Evolutionary conservation across 1,140 invertebrate genomes (phyloP).

Genomic region (Nephila pilipes): DNA sequence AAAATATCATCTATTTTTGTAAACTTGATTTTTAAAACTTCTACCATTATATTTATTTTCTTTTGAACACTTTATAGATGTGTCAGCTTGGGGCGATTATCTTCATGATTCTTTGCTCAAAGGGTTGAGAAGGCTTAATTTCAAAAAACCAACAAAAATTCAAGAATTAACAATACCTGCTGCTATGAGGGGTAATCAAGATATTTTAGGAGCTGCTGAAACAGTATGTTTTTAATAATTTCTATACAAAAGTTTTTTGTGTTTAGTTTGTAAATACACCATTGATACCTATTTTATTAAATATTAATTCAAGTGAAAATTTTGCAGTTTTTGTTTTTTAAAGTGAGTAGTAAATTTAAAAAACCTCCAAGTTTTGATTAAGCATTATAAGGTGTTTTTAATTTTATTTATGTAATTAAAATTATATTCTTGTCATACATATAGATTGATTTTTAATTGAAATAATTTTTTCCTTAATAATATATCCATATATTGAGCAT

Average conservation of each 20-base stretch:
- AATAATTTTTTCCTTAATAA: too few relatives aligned
- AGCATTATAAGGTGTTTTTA: too few relatives aligned
- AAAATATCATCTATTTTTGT: too few relatives aligned
- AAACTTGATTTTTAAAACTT: neutral
- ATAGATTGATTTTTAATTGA: too few relatives aligned
- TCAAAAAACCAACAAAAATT: conserved; percentile 92
- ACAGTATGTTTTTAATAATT: conserved; percentile 83
- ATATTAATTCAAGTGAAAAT: too few relatives aligned
- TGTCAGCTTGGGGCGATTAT: conserved; percentile 86
- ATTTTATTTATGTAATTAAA: too few relatives aligned
- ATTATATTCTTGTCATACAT: too few relatives aligned
- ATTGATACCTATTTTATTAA: neutral
- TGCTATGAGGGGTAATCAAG: conserved; percentile 91
- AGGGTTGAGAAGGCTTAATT: conserved; percentile 88
- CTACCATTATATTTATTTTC: too few relatives aligned
- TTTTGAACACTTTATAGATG: conserved; percentile 35
- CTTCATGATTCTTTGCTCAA: conserved; percentile 87
- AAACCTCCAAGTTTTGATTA: too few relatives aligned
- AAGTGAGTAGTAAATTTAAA: too few relatives aligned
- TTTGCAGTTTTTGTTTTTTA: neutral
- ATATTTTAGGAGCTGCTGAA: conserved; percentile 97
- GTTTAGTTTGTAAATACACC: neutral
- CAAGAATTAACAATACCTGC: conserved; percentile 88
- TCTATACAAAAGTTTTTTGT: neutral
- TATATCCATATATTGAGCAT: too few relatives aligned